Evolutionary conservation across 1,140 invertebrate genomes (phyloP).

Genomic region (Kradibia gibbosae): DNA sequence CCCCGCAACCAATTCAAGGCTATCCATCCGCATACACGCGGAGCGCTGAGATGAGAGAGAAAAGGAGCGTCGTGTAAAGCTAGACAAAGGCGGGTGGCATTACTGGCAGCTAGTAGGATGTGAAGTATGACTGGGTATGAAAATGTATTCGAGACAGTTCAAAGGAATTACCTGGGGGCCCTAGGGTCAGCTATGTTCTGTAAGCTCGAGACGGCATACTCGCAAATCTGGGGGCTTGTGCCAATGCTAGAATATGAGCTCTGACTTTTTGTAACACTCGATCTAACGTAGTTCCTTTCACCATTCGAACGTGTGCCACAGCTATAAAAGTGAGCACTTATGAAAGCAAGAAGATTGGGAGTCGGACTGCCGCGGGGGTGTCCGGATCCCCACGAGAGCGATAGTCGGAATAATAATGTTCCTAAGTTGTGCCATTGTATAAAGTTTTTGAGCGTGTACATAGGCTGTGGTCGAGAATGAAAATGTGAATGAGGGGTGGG

Average conservation of each 20-base stretch:
- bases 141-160: conserved; percentile 41
- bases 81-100: neutral
- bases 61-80: neutral
- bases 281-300: neutral
- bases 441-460: conserved; percentile 59
- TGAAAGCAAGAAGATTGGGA: neutral
- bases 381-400: conserved; percentile 32
- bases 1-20: neutral
- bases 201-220: neutral
- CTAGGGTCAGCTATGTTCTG: too few species aligned
- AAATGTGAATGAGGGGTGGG: conserved; percentile 4
- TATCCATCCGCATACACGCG: neutral
- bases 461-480: conserved; percentile 23
- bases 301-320: neutral
- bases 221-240: neutral
- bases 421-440: conserved; percentile 66
- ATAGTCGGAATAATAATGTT: conserved; percentile 60
- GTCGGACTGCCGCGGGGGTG: conserved; percentile 9
- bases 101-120: neutral
- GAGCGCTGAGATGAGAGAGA: neutral
- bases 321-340: neutral
- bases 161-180: conserved; percentile 21
- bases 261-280: conserved; percentile 20
- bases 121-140: conserved; percentile 8
- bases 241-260: neutral